A percentile compares a stretch with the other conserved stretches of the same genome.
phyloP scores from a whole-genome alignment of 1,140 invertebrate species.

The Neomicropteryx cornuta region DNA sequence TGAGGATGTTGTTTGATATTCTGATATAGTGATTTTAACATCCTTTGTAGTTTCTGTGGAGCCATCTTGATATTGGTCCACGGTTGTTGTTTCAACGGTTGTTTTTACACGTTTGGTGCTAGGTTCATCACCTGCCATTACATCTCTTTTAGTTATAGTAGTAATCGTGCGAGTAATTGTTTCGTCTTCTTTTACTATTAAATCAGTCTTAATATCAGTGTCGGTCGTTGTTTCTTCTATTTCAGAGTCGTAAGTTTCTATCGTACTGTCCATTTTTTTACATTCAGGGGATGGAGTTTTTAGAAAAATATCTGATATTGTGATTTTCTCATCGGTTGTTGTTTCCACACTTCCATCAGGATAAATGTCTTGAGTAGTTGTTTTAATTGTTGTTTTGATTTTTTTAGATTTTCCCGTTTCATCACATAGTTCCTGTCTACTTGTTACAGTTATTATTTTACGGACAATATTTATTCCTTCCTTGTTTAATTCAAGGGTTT shows the following conservation, averaged over 20 bases:
- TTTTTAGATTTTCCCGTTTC: conserved; percentile 17
- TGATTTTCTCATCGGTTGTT: conserved; percentile 28
- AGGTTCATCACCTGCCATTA: conserved; percentile 28
- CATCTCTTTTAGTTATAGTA: conserved; percentile 34
- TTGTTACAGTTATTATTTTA: conserved; percentile 25
- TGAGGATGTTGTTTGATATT: conserved; percentile 35
- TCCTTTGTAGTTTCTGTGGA: conserved; percentile 39
- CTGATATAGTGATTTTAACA: conserved; percentile 39
- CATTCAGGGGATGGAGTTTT: conserved; percentile 14
- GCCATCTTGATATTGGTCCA: conserved; percentile 36
- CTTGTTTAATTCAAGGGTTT: conserved; percentile 22
- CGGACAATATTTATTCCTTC: conserved; percentile 20
- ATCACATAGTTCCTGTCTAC: conserved; percentile 23
- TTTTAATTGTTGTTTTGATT: conserved; percentile 28
- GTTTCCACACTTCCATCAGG: conserved; percentile 32
- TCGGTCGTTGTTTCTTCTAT: conserved; percentile 31
- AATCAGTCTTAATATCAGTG: conserved; percentile 30
- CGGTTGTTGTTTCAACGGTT: conserved; percentile 36
- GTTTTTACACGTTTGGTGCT: conserved; percentile 33
- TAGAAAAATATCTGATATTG: conserved; percentile 26
- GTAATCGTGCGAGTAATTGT: conserved; percentile 32
- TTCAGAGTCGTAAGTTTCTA: conserved; percentile 26
- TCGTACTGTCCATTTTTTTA: conserved; percentile 15
- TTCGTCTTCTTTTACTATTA: conserved; percentile 22
- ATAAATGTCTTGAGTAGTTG: conserved; percentile 28